phyloP scores from a whole-genome alignment of 2,113 vertebrate genomes.

The Anser cygnoides region DNA sequence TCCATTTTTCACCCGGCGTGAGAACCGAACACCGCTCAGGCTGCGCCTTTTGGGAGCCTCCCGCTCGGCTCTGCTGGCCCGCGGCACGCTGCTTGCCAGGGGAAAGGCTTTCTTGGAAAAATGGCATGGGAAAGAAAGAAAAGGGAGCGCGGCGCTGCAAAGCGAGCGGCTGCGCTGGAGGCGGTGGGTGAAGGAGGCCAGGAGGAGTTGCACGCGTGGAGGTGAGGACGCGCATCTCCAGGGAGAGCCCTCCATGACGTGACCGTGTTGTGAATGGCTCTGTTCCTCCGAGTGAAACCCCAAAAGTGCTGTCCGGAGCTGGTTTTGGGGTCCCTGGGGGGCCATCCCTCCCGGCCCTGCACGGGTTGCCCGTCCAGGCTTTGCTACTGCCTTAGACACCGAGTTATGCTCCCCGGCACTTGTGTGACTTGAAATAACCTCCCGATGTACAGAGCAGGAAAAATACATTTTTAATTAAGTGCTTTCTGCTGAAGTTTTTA shows the following conservation, averaged over 20 bases:
- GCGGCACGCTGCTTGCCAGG: background rate
- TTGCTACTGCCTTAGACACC: background rate
- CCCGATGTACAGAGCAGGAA: background rate
- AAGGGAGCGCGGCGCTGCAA: background rate
- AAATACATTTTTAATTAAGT: background rate
- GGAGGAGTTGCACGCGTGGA: fast-evolving
- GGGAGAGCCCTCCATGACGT: background rate
- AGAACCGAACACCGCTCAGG: background rate
- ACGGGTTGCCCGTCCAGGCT: background rate
- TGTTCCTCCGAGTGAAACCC: background rate
- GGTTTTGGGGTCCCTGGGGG: background rate
- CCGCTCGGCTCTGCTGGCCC: background rate
- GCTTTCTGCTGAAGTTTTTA: slow-evolving; percentile 12
- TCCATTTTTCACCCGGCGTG: background rate
- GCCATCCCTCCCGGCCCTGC: background rate
- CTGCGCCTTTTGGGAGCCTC: background rate
- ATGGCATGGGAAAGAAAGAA: background rate
- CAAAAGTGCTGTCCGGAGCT: background rate
- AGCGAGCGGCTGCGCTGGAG: no score
- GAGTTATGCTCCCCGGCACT: fast-evolving
- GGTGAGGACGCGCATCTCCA: background rate
- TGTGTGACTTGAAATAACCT: background rate
- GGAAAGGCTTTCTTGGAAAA: background rate
- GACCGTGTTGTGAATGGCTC: background rate
- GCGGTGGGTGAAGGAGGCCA: no score